Percentiles rank a stretch among this genome's conserved stretches.
Evolutionary conservation across 2,797 vertebrate genomes (phyloP).

Genomic region (Spheniscus humboldti): DNA sequence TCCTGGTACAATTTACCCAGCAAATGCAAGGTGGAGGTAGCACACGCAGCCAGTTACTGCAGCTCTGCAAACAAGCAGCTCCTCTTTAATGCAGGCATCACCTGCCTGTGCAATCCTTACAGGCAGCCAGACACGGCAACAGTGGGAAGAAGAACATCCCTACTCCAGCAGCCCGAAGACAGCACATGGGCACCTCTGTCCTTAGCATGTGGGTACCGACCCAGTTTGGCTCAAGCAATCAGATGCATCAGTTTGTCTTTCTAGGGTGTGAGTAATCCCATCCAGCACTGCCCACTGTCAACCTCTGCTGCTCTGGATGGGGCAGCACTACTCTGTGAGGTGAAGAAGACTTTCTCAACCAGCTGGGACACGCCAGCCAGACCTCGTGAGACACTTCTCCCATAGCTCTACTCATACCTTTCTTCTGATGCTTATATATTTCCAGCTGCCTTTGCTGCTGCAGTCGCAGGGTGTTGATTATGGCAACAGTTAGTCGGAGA

Average conservation of each 20-base stretch:
- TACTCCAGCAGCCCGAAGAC: background rate
- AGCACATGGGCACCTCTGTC: background rate
- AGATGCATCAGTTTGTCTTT: background rate
- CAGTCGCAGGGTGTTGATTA: constrained; percentile 94
- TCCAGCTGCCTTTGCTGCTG: constrained; percentile 96
- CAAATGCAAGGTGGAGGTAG: background rate
- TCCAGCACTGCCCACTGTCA: accelerated
- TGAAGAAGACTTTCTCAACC: background rate
- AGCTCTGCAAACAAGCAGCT: background rate
- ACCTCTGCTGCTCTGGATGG: background rate
- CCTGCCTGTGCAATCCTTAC: background rate
- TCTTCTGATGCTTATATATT: constrained; percentile 99
- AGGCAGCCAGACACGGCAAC: background rate
- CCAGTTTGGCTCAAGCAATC: background rate
- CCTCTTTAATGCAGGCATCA: background rate
- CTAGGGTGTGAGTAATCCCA: background rate
- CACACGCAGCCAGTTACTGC: background rate
- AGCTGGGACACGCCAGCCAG: background rate
- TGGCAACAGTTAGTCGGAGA: constrained; percentile 91
- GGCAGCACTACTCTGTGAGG: background rate
- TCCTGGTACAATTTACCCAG: background rate
- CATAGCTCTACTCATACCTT: constrained; percentile 78
- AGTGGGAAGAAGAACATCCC: background rate
- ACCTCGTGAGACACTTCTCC: background rate
- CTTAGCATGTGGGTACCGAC: background rate